Evolutionary conservation across 1,140 invertebrate genomes (phyloP), one percentile per base, ranked within the genome.

Genomic region (Colletes gigas): DNA sequence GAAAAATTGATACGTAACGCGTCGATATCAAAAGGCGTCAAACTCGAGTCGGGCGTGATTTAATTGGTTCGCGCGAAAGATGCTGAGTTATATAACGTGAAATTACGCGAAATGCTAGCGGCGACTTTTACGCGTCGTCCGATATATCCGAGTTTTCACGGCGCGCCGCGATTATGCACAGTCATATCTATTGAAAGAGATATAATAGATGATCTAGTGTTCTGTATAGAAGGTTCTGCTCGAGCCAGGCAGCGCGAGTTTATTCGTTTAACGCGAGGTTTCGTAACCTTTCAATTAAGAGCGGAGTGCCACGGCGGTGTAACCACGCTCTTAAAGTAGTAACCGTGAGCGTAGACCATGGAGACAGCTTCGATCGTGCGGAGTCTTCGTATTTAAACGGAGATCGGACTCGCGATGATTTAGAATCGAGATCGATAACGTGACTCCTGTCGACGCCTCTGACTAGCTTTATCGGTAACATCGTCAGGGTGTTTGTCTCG

Each of bases 221-320:
- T 66, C 67, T 15, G 47, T n/a, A 15, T 52, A 39, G 54, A 47
- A 73, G 60, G 70, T 57, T 83, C 39, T 19, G 39, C 44, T 19
- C 39, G 52, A 71, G 71, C 8, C 66, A 30, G 70, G 14, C 52
- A 57, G 63, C 60, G 67, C 71, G 72, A 54, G 69, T 78, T 81
- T 78, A 66, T 78, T 75, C 79, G 79, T 54, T 82, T 76, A 82
- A 79, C 66, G 66, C 70, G 39, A 47, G 54, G 62, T 86, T 86
- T 84, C 85, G 83, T 84, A 84, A 86, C 60, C 73, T 83, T 85
- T 87, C 83, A 85, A 87, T 87, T 85, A 85, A 85, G 71, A 79
- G 83, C 19, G 65, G 55, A 83, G 76, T 52, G 71, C 60, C 66
- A 19, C 68, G 62, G 12, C 55, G 47, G 71, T 62, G 71, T 60